Evolutionary conservation across 2,113 vertebrate species (phyloP).

Genomic region (Indicator maculatus): DNA sequence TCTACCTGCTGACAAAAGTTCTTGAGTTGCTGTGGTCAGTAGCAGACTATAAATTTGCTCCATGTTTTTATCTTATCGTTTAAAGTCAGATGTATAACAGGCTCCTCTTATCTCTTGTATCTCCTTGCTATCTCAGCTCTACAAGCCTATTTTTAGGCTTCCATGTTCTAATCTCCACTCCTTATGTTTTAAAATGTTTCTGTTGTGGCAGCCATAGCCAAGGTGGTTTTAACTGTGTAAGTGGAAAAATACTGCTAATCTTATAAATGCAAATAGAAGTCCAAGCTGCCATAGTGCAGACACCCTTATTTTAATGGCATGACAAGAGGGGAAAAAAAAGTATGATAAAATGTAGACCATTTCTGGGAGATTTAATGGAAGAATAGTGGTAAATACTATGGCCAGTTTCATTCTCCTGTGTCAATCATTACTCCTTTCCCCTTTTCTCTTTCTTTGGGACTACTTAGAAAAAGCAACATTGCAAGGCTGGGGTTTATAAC

Average conservation of each 20-base stretch:
- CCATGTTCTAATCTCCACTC: slow-evolving; percentile 33
- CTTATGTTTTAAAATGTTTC: slow-evolving; percentile 16
- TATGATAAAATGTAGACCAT: neutral
- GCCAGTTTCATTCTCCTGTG: neutral
- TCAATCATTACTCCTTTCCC: neutral
- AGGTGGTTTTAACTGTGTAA: neutral
- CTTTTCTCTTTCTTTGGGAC: neutral
- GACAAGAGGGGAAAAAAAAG: neutral
- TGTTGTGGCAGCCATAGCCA: slow-evolving; percentile 30
- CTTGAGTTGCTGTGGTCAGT: neutral
- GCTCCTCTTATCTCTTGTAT: slow-evolving; percentile 1
- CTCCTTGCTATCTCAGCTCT: slow-evolving; percentile 31
- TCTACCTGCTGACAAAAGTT: neutral
- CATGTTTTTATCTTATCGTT: neutral
- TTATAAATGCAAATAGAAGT: neutral
- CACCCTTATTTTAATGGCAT: neutral
- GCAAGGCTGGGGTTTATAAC: neutral
- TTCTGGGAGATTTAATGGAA: neutral
- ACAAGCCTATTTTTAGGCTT: slow-evolving; percentile 27
- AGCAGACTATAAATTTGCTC: neutral
- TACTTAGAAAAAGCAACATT: neutral
- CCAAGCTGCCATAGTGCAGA: neutral
- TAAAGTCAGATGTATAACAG: slow-evolving; percentile 9
- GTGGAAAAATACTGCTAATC: slow-evolving; percentile 56
- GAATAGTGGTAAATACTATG: neutral